Evolutionary conservation across 2,797 vertebrate genomes (phyloP).

Genomic region (Schizopygopsis pylzovi): DNA sequence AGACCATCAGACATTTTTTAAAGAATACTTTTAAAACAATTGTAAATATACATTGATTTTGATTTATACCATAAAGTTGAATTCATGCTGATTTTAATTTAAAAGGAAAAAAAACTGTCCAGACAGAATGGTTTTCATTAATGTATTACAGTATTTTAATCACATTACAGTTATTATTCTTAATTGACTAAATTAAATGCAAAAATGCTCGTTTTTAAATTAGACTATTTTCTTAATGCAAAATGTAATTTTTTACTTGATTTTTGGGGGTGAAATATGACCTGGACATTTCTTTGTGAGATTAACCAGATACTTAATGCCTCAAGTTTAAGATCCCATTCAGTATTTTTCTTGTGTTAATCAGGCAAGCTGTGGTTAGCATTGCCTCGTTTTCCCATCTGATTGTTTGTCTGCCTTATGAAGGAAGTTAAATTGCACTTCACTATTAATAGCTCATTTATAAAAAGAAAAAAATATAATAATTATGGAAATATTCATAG

Average conservation of each 20-base stretch:
- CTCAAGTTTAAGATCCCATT: conserved; percentile 79
- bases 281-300: conserved; percentile 31
- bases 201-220: background rate
- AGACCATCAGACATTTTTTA: background rate
- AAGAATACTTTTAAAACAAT: background rate
- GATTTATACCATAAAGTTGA: background rate
- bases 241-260: background rate
- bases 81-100: conserved; percentile 5
- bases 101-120: no score
- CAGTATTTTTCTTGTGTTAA: conserved; percentile 75
- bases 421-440: conserved; percentile 67
- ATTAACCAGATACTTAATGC: conserved; percentile 73
- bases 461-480: background rate
- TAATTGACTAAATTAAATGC: background rate
- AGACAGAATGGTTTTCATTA: background rate
- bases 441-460: conserved; percentile 32
- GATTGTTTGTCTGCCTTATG: conserved; percentile 83
- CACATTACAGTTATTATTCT: background rate
- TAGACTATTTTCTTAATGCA: background rate
- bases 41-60: background rate
- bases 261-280: conserved; percentile 17
- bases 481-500: conserved; percentile 13
- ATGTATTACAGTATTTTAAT: background rate
- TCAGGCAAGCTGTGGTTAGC: conserved; percentile 72
- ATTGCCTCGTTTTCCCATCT: conserved; percentile 69